These are phyloP conservation scores for Idris sp. DNA, from an alignment of 1,140 invertebrate species.

Conservation along the genomic window DNA sequence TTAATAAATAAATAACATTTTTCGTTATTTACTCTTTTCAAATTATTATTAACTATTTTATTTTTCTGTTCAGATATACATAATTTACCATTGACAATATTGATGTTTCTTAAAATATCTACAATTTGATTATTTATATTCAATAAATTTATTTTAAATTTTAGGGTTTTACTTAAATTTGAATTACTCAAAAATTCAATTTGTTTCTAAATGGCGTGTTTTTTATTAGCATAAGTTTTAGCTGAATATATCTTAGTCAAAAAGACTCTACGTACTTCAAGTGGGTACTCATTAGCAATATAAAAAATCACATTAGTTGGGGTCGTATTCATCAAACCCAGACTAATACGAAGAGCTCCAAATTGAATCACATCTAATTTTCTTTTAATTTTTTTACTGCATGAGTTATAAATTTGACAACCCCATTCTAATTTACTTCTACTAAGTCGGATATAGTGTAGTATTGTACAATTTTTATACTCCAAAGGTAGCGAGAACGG, in stretches of 20 bases:
- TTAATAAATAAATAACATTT: neutral
- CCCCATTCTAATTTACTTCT: conserved; percentile 21
- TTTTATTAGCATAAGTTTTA: conserved; percentile 7
- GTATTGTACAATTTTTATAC: too few relatives aligned
- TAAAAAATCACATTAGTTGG: conserved; percentile 12
- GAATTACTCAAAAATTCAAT: too few relatives aligned
- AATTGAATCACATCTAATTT: conserved; percentile 20
- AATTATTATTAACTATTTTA: neutral
- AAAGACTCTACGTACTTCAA: conserved; percentile 4
- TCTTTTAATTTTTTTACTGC: neutral
- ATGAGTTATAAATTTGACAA: neutral
- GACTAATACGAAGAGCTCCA: conserved; percentile 16
- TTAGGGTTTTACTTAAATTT: too few relatives aligned
- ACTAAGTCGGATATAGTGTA: too few relatives aligned
- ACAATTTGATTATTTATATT: too few relatives aligned
- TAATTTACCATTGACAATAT: too few relatives aligned
- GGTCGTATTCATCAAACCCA: conserved; percentile 35
- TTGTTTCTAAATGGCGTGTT: too few relatives aligned
- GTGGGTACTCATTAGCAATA: neutral
- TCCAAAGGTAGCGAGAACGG: too few relatives aligned
- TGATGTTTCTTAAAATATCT: too few relatives aligned
- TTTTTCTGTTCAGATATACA: too few relatives aligned
- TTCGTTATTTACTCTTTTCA: neutral
- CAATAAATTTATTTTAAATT: too few relatives aligned
- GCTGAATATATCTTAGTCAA: conserved; percentile 13